Evolutionary conservation across 2,888 invertebrate genomes (phyloP).

Genomic region (Sminthurinus aureus): DNA sequence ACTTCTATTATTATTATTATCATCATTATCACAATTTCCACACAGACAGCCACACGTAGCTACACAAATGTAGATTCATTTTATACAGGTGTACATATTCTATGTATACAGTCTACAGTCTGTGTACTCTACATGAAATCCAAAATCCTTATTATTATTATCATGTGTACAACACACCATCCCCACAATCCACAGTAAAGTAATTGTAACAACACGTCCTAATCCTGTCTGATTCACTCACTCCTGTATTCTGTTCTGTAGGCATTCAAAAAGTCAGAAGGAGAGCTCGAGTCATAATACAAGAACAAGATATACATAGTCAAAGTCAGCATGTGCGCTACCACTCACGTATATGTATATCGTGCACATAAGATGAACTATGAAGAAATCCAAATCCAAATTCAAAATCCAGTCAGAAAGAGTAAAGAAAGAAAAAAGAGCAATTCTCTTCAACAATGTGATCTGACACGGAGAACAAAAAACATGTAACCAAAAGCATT

Average conservation of each 20-base stretch:
- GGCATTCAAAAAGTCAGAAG: too few species aligned
- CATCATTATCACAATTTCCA: conserved; percentile 9
- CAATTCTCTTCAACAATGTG: conserved; percentile 21
- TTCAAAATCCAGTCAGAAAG: conserved; percentile 12
- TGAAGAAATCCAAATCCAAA: conserved; percentile 8
- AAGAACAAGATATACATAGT: background rate
- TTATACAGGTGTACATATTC: too few species aligned
- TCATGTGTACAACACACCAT: conserved; percentile 13
- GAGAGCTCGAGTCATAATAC: too few species aligned
- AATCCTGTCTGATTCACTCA: conserved; percentile 9
- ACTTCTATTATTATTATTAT: background rate
- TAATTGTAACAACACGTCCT: conserved; percentile 35
- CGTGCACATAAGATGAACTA: too few species aligned
- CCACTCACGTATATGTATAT: too few species aligned
- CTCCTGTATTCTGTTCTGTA: background rate
- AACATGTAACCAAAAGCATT: conserved; percentile 26
- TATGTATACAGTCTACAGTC: too few species aligned
- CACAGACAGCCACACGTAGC: background rate
- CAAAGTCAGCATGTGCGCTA: conserved; percentile 34
- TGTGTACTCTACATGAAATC: too few species aligned
- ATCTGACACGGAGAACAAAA: conserved; percentile 31
- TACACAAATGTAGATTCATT: too few species aligned
- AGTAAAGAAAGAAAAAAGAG: conserved; percentile 9
- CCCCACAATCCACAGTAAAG: too few species aligned
- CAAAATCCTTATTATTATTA: too few species aligned